Evolutionary conservation across 2,888 invertebrate genomes (phyloP), one percentile per base, ranked within the genome.

Genomic region (Dorcus hopei): DNA sequence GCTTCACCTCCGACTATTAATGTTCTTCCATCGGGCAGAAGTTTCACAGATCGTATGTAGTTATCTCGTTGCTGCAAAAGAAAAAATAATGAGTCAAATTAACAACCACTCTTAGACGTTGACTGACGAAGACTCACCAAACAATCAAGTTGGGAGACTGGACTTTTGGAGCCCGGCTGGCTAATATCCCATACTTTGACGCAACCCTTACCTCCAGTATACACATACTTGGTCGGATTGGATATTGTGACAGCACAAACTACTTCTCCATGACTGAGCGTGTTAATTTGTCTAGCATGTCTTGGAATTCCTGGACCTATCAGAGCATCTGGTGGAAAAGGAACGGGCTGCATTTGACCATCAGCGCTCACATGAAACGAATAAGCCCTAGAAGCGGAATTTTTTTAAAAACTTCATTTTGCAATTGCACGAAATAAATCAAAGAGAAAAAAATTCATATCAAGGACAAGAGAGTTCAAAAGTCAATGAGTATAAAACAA

Each of bases 221-320:
- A 98, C n/a, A 97, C 95, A 78, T 93, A 92, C 69, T 93, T 86
- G 63, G 91, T 90, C 60, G 90, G 88, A 74, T 87, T 83, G 58
- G 94, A 92, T 75, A 98, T 89, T 51, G 97, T 97, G 50, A 98
- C 97, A 0, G 97, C 97, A 78, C 97, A 97, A 39, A 97, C 97
- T 45, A 97, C 94, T 78, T 97, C 97, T 6, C 97, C 97, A 79
- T 98, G 97, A 62, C 90, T 91, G 63, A 97, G 79, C 6, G 93
- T 93, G 75, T 93, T 93, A 68, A 95, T 91, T 74, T 91, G 91
- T 9, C 95, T 84, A 48, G 95, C 95, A 73, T 92, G 94, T 54
- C 94, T 84, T 9, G 97, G 97, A 67, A 97, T 93, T 33, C 96
- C 97, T n/a, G 94, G 89, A 9, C 93, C 95, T 58, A 89, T 86